A percentile compares a stretch with the other conserved stretches of the same genome.
phyloP scores from a whole-genome alignment of 2,888 invertebrate genomes.

The Timema podura region DNA sequence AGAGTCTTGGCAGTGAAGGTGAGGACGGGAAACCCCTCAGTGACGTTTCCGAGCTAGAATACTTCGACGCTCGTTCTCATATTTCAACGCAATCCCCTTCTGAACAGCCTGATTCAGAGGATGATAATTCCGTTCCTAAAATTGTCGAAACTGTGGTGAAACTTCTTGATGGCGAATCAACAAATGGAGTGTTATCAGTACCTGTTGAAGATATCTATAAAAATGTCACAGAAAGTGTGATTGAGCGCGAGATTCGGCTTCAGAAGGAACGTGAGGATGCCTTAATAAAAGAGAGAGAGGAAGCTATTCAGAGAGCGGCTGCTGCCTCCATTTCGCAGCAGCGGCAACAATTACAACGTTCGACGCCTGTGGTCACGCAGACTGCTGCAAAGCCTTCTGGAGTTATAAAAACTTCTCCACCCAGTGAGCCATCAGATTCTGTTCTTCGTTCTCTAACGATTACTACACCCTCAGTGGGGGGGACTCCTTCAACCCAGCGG shows the following conservation, averaged over 20 bases:
- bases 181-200: not conserved
- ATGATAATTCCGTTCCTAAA: slow-evolving; percentile 23
- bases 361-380: slow-evolving; percentile 11
- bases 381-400: not conserved
- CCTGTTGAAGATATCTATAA: slow-evolving; percentile 17
- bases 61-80: slow-evolving; percentile 30
- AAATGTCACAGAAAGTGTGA: slow-evolving; percentile 42
- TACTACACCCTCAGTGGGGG: not conserved
- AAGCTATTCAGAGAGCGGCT: slow-evolving; percentile 25
- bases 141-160: slow-evolving; percentile 32
- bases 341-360: slow-evolving; percentile 8
- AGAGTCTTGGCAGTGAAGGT: slow-evolving; percentile 18
- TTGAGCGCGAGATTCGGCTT: slow-evolving; percentile 48
- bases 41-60: slow-evolving; percentile 31
- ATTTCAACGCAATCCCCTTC: slow-evolving; percentile 25
- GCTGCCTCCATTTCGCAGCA: not conserved
- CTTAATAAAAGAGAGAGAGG: slow-evolving; percentile 34
- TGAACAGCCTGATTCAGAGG: slow-evolving; percentile 18
- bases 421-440: not conserved
- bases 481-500: slow-evolving; percentile 33
- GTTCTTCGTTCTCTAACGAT: not conserved
- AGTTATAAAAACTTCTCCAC: slow-evolving; percentile 11
- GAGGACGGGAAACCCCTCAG: slow-evolving; percentile 26
- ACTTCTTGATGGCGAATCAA: slow-evolving; percentile 10
- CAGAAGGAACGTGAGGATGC: slow-evolving; percentile 46